phyloP scores from a whole-genome alignment of 2,797 vertebrate species.

The Parotocinclus haroldoi region DNA sequence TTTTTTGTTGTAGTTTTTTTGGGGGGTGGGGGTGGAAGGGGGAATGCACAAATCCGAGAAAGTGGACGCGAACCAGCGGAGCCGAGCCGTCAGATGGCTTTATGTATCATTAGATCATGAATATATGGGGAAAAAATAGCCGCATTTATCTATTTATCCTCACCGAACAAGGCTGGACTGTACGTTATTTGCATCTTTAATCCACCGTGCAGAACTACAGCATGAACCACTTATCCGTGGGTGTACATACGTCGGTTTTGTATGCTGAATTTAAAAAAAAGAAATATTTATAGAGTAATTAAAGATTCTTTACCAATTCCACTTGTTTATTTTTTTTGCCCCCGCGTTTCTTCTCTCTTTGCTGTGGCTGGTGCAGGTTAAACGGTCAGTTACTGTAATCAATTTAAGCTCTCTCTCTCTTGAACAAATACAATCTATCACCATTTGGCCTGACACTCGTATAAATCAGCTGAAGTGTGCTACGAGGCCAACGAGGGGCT shows the following conservation, averaged over 20 bases:
- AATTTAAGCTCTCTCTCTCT: conserved; percentile 44
- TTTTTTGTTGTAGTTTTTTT: too few relatives aligned
- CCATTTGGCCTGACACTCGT: conserved; percentile 40
- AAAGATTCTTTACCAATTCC: conserved; percentile 65
- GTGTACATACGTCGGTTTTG: conserved; percentile 91
- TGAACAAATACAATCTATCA: conserved; percentile 54
- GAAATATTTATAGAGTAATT: conserved; percentile 95
- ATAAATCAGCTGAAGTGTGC: conserved; percentile 51
- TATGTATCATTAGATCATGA: conserved; percentile 48
- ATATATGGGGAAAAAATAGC: conserved; percentile 29
- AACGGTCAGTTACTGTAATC: conserved; percentile 42
- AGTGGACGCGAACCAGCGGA: too few relatives aligned
- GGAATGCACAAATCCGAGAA: too few relatives aligned
- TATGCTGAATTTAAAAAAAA: conserved; percentile 84
- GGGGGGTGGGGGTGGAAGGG: too few relatives aligned
- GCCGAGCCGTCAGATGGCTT: conserved; percentile 27
- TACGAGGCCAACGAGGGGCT: conserved; percentile 45
- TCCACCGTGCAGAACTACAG: conserved; percentile 62
- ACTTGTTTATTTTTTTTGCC: conserved; percentile 28
- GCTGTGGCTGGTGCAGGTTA: conserved; percentile 14
- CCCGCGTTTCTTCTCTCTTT: not conserved
- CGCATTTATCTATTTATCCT: conserved; percentile 55
- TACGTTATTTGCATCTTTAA: conserved; percentile 59
- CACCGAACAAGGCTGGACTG: conserved; percentile 55
- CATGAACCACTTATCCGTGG: conserved; percentile 87